A percentile compares a stretch with the other conserved stretches of the same genome.
phyloP scores from a whole-genome alignment of 2,113 vertebrate species.

The Dendrocopos noguchii region DNA sequence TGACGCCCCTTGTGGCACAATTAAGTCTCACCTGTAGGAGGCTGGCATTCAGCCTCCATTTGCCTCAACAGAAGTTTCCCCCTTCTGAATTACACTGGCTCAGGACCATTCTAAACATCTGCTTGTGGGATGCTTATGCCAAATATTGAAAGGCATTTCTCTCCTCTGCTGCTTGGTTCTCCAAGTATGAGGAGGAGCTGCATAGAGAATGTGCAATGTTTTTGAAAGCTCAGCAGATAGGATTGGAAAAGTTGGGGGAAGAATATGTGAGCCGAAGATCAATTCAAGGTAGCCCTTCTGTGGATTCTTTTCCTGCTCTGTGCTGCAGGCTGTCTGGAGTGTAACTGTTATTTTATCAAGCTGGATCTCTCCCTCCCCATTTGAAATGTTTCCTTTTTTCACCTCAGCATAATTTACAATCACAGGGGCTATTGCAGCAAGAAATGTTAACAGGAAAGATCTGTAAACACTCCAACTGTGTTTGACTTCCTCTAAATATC shows the following conservation, averaged over 20 bases:
- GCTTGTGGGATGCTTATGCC: neutral
- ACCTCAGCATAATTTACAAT: constrained; percentile 6
- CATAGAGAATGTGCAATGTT: neutral
- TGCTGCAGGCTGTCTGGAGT: fast-evolving
- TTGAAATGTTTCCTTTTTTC: constrained; percentile 49
- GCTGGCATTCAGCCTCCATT: neutral
- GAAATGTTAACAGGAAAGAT: constrained; percentile 62
- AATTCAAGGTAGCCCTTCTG: neutral
- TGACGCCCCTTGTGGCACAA: neutral
- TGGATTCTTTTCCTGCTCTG: neutral
- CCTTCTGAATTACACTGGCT: neutral
- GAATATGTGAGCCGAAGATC: neutral
- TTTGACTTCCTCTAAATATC: constrained; percentile 50
- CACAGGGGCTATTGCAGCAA: constrained; percentile 10
- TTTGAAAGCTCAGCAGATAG: neutral
- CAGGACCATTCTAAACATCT: neutral
- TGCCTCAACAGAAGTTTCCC: neutral
- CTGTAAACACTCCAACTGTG: constrained; percentile 13
- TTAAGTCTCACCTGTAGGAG: neutral
- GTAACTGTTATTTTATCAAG: constrained; percentile 15
- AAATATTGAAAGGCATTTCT: neutral
- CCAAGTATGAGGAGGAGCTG: neutral
- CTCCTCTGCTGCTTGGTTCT: neutral
- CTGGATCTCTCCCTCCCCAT: neutral
- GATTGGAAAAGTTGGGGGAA: neutral